phyloP scores from a whole-genome alignment of 2,797 vertebrate species.

The Cirrhinus molitorella region DNA sequence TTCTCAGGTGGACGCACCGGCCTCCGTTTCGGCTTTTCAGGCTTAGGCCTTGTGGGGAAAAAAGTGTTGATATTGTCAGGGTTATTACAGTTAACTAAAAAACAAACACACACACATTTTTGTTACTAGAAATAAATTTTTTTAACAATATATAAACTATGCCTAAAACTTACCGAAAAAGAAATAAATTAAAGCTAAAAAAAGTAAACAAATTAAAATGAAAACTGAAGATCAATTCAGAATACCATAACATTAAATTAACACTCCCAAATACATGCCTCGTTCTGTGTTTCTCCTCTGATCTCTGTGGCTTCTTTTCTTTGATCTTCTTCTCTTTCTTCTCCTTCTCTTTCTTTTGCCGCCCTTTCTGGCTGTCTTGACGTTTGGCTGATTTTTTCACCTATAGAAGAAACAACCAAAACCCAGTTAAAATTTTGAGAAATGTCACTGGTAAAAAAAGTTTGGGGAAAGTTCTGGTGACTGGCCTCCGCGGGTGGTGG shows the following conservation, averaged over 20 bases:
- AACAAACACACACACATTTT: too few relatives aligned
- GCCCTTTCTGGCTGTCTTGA: constrained; percentile 75
- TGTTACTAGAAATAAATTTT: too few relatives aligned
- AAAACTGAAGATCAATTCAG: background rate
- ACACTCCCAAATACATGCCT: constrained; percentile 75
- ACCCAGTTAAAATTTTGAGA: background rate
- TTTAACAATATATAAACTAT: background rate
- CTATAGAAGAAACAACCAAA: constrained; percentile 68
- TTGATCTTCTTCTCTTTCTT: constrained; percentile 87
- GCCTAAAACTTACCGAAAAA: background rate
- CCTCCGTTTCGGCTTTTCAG: constrained; percentile 88
- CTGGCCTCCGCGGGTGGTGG: constrained; percentile 72
- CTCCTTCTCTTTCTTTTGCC: constrained; percentile 84
- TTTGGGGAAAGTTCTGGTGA: background rate
- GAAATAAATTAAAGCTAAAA: background rate
- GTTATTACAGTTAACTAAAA: background rate
- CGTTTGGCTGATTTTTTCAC: constrained; percentile 86
- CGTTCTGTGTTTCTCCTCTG: constrained; percentile 86
- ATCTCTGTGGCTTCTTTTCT: constrained; percentile 79
- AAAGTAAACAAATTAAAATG: background rate
- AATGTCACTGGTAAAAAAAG: background rate
- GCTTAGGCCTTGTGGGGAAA: constrained; percentile 79
- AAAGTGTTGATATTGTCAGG: background rate
- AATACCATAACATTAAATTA: too few relatives aligned
- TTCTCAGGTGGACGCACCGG: constrained; percentile 83